Base-by-base conservation (phyloP, 1,140 invertebrate genomes). In the Wasmannia auropunctata region DNA sequence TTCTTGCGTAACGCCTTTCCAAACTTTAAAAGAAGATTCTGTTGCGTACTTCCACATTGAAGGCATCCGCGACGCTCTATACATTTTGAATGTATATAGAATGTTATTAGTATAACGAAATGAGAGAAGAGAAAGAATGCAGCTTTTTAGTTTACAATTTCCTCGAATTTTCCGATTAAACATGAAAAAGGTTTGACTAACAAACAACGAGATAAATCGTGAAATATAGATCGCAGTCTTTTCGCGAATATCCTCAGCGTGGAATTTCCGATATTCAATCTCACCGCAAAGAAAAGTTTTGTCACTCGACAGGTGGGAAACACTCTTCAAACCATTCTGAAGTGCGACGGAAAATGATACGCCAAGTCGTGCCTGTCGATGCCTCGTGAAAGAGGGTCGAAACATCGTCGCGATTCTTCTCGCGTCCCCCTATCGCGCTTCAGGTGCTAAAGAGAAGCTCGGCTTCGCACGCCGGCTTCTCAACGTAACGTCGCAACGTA, bases 391-490 rank as follows among this genome's bases (percentile, higher is more conserved):
- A 81, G 77, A 85, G 70, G 67, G 77, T n/a, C 49, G 74, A 72
- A 37, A 16, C 43, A 84, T n/a, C 58, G 63, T 51, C 85, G 62
- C 31, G 31, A 40, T 69, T 58, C 51, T 86, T 65, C 77, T 84
- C 77, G 31, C 51, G 37, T 34, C n/a, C 54, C 63, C 58, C 49
- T 79, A 34, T 60, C 60, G 43, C 62, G 40, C 79, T 83, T 88
- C 80, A 56, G 49, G 40, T 76, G 62, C 70, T 84, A 76, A 87
- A 87, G 83, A 76, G 84, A 76, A 88, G 79, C 69, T n/a, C n/a
- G 87, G 70, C 87, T 88, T 90, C 84, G 60, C 86, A 76, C 70
- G 80, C 58, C 69, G 76, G 40, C 74, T 90, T n/a, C n/a, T n/a
- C n/a, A 89, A 90, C 83, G n/a, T n/a, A n/a, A n/a, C n/a, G n/a